These are phyloP conservation scores for Drosophila nikananu DNA, from an alignment of 1,140 invertebrate species.

Conservation along the genomic window DNA sequence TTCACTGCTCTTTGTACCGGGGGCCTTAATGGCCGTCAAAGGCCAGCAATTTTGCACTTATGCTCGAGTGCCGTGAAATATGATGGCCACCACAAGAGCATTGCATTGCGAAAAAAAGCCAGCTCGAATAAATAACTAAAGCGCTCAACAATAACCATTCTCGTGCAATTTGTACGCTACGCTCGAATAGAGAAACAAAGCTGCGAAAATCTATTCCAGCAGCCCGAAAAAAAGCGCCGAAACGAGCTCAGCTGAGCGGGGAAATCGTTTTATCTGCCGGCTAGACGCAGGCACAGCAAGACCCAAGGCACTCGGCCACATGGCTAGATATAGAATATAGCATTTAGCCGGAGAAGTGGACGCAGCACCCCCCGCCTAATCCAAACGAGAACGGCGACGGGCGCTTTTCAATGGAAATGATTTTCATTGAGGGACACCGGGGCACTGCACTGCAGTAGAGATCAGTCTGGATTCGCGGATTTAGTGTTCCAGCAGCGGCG, in stretches of 20 bases:
- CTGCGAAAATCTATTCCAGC: constrained; percentile 48
- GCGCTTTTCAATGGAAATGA: constrained; percentile 56
- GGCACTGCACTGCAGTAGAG: constrained; percentile 21
- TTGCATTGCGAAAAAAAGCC: constrained; percentile 29
- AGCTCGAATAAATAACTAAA: constrained; percentile 51
- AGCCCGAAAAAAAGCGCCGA: constrained; percentile 42
- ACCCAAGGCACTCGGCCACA: constrained; percentile 16
- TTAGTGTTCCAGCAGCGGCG: constrained; percentile 12
- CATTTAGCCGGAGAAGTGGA: constrained; percentile 17
- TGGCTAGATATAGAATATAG: background rate
- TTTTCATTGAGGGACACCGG: constrained; percentile 47
- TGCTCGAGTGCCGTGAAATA: constrained; percentile 38
- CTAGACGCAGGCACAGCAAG: constrained; percentile 17
- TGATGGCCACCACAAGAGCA: constrained; percentile 36
- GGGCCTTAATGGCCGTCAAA: constrained; percentile 42
- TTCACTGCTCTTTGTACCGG: constrained; percentile 22
- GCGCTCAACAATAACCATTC: constrained; percentile 63
- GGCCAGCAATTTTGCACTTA: constrained; percentile 76
- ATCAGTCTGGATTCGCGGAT: constrained; percentile 17
- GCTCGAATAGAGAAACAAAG: constrained; percentile 34
- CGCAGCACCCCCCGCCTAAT: constrained; percentile 46
- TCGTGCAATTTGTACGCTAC: constrained; percentile 54
- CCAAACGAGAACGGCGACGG: constrained; percentile 55
- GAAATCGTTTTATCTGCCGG: constrained; percentile 70
- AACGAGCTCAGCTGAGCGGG: constrained; percentile 44